Evolutionary conservation across 2,113 vertebrate genomes (phyloP), one percentile per base, ranked within the genome.

Genomic region (Carollia perspicillata): DNA sequence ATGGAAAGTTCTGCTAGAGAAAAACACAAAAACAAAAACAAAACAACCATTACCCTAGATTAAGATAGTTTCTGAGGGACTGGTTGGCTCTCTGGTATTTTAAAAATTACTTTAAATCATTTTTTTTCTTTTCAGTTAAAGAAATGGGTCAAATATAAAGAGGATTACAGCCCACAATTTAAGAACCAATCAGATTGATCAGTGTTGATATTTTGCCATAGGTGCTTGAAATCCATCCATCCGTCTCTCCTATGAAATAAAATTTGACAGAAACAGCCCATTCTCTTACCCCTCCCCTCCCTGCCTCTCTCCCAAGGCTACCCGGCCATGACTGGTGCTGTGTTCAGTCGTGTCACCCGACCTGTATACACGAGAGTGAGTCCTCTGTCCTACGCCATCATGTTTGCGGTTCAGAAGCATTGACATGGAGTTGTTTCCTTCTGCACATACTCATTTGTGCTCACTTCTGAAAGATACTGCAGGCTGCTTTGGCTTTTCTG

Each of bases 91-190:
- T 51, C 40, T 88, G 42, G 55, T 78, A 65, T 35, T 74, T 80
- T 16, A 65, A 26, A 65, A 93, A 69, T 63, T n/a, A 30, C 23
- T 71, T 65, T 51, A 53, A 71, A 53, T 87, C 2, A 10, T 60
- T 69, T 69, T 42, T 88, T 89, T 93, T 33, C 35, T 91, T 95
- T 86, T 78, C 68, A 65, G 20, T 63, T 74, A 44, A 93, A 96
- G 88, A 47, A 68, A 90, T 72, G 18, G 33, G 16, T 79, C 69
- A 89, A 33, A 65, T 10, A 37, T 4, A 85, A 30, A 92, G 13
- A 86, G 3, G 33, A 63, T 96, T 86, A 35, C 8, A 69, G 53
- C 81, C 80, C 87, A 75, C 14, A 84, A 49, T 51, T 51, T 69
- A 84, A 94, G 81, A 96, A 72, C 23, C 9, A 65, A 35, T 53